These are phyloP conservation scores for Acyrthosiphon pisum DNA, from an alignment of 1,140 invertebrate species.

Conservation along the genomic window DNA sequence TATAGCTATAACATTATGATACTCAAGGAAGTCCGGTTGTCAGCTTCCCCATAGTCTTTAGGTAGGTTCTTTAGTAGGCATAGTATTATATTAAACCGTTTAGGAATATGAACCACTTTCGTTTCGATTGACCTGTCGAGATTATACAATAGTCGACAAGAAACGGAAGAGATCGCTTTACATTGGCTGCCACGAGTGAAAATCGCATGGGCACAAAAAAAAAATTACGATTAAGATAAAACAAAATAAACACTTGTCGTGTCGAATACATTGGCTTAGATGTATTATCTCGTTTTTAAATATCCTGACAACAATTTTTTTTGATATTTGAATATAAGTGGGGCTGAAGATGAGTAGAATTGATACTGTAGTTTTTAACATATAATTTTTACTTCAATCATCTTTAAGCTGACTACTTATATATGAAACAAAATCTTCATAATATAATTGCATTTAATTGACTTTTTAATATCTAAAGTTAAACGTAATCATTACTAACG, in stretches of 20 bases:
- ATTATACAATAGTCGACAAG: constrained; percentile 5
- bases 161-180: background rate
- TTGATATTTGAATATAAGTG: background rate
- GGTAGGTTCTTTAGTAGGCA: background rate
- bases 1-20: background rate
- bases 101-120: background rate
- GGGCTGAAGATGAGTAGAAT: no score
- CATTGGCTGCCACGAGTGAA: background rate
- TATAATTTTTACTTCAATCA: no score
- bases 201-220: background rate
- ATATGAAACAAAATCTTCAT: background rate
- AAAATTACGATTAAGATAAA: background rate
- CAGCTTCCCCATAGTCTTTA: background rate
- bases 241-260: background rate
- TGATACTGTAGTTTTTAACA: no score
- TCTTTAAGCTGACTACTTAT: background rate
- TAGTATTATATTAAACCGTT: background rate
- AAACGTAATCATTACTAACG: background rate
- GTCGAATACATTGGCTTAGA: background rate
- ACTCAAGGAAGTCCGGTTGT: background rate
- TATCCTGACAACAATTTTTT: background rate
- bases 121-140: constrained; percentile 17
- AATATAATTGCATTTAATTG: background rate
- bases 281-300: background rate
- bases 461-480: background rate